Evolutionary conservation across 2,888 invertebrate species (phyloP), one percentile per base, ranked within the genome.

Genomic region (Anorthoa munda): DNA sequence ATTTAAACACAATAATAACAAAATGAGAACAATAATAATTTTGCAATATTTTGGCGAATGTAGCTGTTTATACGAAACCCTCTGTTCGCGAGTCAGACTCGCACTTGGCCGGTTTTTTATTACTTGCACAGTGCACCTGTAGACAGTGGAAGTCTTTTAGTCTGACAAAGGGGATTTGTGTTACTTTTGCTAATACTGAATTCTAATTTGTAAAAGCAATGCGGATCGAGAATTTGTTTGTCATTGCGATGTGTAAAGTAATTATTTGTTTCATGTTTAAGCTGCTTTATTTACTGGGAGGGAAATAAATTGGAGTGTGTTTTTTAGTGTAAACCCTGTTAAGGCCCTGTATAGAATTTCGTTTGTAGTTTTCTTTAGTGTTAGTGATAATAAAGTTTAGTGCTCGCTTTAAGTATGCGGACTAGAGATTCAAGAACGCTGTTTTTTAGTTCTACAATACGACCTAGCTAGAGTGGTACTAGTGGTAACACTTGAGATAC

Each of bases 181-280:
- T 83, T 83, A 69, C 71, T 83, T 79, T 76, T 66, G 69, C 66
- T 75, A 81, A 81, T 79, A 64, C 76, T 76, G 83, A 69, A 87
- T 81, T 81, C 76, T 79, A 85, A 73, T 87, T 87, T 83, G 76
- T 77, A 53, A 71, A 70, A 79, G 77, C 75, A 72, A 76, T 78
- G 72, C 72, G 51, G 13, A 60, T 72, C 39, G 61, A 73, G 73
- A 82, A 76, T 77, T 79, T 67, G n/a, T 58, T 63, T 70, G 72
- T 66, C 72, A 76, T 75, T 72, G 55, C 60, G 46, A 61, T 65
- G 58, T 58, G 5, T 17, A 61, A 60, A 56, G 56, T 53, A n/a
- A 26, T 46, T 65, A 39, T 82, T 72, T 82, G 65, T 26, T 48
- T 51, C 1, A 46, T 7, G 7, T 56, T 65, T 51, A 55, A 46